Evolutionary conservation across 2,888 invertebrate genomes (phyloP).

Genomic region (Eumacrocentrus americanus): DNA sequence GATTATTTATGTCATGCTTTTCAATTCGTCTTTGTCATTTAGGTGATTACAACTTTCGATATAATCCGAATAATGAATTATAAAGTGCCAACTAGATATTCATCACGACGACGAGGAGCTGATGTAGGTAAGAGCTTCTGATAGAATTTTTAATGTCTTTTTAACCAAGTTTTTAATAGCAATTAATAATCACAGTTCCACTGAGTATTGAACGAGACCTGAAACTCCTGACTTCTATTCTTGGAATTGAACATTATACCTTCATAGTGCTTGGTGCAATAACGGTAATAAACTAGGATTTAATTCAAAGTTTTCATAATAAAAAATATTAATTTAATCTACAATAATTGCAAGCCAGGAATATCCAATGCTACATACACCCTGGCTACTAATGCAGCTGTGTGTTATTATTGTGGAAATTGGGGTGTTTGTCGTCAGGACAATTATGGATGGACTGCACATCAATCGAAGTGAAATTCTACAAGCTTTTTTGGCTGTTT

Average conservation of each 20-base stretch:
- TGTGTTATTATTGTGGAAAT: slow-evolving; percentile 56
- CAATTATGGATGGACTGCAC: slow-evolving; percentile 55
- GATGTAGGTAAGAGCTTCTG: slow-evolving; percentile 41
- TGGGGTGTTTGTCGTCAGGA: slow-evolving; percentile 49
- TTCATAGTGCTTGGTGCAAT: slow-evolving; percentile 56
- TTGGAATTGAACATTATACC: slow-evolving; percentile 58
- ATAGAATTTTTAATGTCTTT: not conserved
- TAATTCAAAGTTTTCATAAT: slow-evolving; percentile 1
- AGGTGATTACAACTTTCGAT: slow-evolving; percentile 55
- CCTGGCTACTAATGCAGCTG: slow-evolving; percentile 58
- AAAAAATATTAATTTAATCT: slow-evolving; percentile 4
- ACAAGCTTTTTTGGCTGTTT: slow-evolving; percentile 47
- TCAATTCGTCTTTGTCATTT: slow-evolving; percentile 9
- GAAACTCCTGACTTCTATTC: slow-evolving; percentile 56
- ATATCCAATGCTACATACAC: slow-evolving; percentile 55
- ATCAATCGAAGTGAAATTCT: slow-evolving; percentile 54
- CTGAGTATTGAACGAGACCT: slow-evolving; percentile 53
- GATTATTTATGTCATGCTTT: not conserved
- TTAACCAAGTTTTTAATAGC: slow-evolving; percentile 9
- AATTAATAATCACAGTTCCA: slow-evolving; percentile 41
- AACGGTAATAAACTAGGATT: slow-evolving; percentile 43
- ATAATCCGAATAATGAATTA: slow-evolving; percentile 52
- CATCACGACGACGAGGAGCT: slow-evolving; percentile 32
- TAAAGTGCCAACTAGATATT: slow-evolving; percentile 39
- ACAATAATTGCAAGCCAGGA: slow-evolving; percentile 41